Percentiles rank a stretch among this genome's conserved stretches.
These are phyloP conservation scores for Drosophila paranaensis DNA, from an alignment of 2,888 invertebrate species.

Conservation along the genomic window DNA sequence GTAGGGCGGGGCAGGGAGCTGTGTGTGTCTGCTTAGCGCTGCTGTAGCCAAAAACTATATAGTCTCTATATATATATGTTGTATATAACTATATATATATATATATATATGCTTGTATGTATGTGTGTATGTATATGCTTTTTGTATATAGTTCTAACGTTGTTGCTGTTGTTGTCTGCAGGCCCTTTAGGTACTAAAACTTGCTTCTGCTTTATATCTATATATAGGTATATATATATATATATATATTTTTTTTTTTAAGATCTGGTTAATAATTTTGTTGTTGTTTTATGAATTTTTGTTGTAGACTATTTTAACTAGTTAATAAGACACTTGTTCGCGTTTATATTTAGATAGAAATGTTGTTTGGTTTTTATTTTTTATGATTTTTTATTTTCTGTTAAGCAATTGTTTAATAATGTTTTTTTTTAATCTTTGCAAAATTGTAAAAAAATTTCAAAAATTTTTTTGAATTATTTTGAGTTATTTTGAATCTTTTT, in stretches of 20 bases:
- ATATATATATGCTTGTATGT: slow-evolving; percentile 44
- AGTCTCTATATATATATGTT: slow-evolving; percentile 29
- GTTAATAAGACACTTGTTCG: slow-evolving; percentile 82
- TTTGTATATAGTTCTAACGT: slow-evolving; percentile 66
- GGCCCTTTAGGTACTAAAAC: slow-evolving; percentile 79
- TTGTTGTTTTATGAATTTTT: slow-evolving; percentile 21
- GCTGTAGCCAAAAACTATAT: slow-evolving; percentile 52
- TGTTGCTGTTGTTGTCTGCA: slow-evolving; percentile 38
- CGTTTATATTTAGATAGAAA: slow-evolving; percentile 64
- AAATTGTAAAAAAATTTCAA: neutral
- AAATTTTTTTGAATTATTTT: neutral
- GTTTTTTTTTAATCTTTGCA: slow-evolving; percentile 11
- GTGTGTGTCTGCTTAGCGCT: slow-evolving; percentile 29
- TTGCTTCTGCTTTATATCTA: slow-evolving; percentile 28
- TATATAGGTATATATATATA: slow-evolving; percentile 1
- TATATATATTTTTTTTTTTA: neutral
- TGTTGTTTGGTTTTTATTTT: slow-evolving; percentile 20
- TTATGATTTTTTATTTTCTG: slow-evolving; percentile 18
- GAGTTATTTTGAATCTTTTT: neutral
- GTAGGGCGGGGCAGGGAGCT: slow-evolving; percentile 33
- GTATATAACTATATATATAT: slow-evolving; percentile 47
- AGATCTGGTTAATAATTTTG: slow-evolving; percentile 50
- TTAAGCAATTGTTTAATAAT: slow-evolving; percentile 51
- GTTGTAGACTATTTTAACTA: slow-evolving; percentile 57
- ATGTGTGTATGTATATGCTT: slow-evolving; percentile 40